A percentile compares a stretch with the other conserved stretches of the same genome.
Evolutionary conservation across 2,113 vertebrate species (phyloP).

Genomic region (Ciconia maguari): DNA sequence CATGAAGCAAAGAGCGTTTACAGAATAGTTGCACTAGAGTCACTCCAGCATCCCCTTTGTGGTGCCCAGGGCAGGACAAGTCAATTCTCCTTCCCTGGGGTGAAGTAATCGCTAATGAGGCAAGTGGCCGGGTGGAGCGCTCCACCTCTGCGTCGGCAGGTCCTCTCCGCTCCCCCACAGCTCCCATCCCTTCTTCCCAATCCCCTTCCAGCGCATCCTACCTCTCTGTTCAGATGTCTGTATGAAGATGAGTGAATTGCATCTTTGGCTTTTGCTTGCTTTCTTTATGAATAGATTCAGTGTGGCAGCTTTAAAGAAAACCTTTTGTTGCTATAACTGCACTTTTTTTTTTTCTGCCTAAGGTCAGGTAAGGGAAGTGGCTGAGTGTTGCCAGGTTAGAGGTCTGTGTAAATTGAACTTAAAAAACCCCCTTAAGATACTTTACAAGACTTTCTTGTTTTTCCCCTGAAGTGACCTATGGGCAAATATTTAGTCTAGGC

Average conservation of each 20-base stretch:
- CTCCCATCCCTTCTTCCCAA: not conserved
- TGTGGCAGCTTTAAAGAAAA: not conserved
- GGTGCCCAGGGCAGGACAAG: not conserved
- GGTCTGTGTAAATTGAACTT: not conserved
- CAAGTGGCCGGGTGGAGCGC: rapidly evolving
- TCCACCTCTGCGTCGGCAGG: not conserved
- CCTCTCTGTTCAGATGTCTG: not conserved
- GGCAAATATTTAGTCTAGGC: slow-evolving; percentile 29
- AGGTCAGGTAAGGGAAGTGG: slow-evolving; percentile 7
- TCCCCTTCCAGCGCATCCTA: not conserved
- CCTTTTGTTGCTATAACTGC: not conserved
- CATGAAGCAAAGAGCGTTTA: not conserved
- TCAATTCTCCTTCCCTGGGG: not conserved
- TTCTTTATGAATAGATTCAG: not conserved
- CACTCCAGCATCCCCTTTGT: not conserved
- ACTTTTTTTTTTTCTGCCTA: not conserved
- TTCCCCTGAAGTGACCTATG: not conserved
- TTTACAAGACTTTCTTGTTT: slow-evolving; percentile 4
- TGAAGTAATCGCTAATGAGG: rapidly evolving
- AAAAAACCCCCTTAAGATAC: not conserved
- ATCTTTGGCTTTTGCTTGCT: not conserved
- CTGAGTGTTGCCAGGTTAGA: not conserved
- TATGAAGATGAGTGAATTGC: not conserved
- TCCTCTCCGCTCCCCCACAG: not conserved
- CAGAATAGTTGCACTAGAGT: not conserved